Evolutionary conservation across 2,888 invertebrate genomes (phyloP), one percentile per base, ranked within the genome.

Genomic region (Agriopis marginaria): DNA sequence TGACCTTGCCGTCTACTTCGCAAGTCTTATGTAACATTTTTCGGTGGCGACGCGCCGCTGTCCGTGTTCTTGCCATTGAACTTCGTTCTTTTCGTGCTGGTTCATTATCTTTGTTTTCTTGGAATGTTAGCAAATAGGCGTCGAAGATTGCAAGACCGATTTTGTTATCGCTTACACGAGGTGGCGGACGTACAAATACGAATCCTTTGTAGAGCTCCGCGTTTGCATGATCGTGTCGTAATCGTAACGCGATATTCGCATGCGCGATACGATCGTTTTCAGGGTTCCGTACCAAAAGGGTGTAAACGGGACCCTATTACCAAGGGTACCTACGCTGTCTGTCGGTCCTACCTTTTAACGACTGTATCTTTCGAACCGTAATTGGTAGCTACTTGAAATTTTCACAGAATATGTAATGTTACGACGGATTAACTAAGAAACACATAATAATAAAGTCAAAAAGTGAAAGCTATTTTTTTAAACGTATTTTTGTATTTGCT

Each of bases 11-110:
- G 71, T 50, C 70, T 71, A 63, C 63, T 72, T 71, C 78, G 76
- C 78, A 74, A 71, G 79, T 72, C 85, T 92, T 91, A 90, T 89
- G 89, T 90, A 90, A 89, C 80, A 74, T 85, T 88, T 86, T 84
- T 66, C 44, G 66, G 58, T 40, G 50, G 67, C 88, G 71, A 69
- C 70, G 65, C 66, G 66, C 90, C 87, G 87, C 88, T 79, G 85
- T 80, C 81, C 83, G 83, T 83, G 84, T 87, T 85, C 84, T 85
- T 89, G 90, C 84, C 91, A 85, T 82, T 86, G 85, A 85, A 86
- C 87, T 87, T 87, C 74, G 73, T 82, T 77, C 74, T 79, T 79
- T 80, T 76, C 32, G 32, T 32, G 32, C 32, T 87, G 74, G 73
- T 82, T 77, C 74, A 79, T 79, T 80, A 76, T 32, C 32, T 32